Percentiles rank a stretch among this genome's conserved stretches.
Conservation (phyloP, 2,888 invertebrate species). For the Tachina fera region DNA sequence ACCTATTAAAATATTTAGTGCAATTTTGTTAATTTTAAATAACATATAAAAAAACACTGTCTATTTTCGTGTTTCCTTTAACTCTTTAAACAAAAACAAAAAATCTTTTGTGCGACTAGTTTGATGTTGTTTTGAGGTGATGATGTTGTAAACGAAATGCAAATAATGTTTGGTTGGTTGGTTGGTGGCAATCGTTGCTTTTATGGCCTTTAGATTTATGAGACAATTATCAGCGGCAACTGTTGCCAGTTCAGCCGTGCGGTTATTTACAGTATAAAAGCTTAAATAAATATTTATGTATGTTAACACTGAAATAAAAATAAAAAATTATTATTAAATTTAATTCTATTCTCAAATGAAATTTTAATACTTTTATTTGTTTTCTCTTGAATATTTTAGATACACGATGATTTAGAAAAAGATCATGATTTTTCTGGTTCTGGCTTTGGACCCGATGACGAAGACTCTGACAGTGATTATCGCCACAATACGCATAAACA, state of each 20-base stretch:
- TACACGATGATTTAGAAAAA: constrained; percentile 84
- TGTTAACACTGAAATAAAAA: constrained; percentile 28
- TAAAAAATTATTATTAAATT: neutral
- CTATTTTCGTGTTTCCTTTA: constrained; percentile 3
- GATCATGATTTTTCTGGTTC: constrained; percentile 93
- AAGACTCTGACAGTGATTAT: constrained; percentile 84
- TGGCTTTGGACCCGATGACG: constrained; percentile 93
- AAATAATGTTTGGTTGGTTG: constrained; percentile 24
- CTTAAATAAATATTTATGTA: constrained; percentile 41
- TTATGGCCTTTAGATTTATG: constrained; percentile 68
- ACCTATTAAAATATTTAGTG: neutral
- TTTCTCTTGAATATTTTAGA: constrained; percentile 76
- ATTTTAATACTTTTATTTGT: neutral
- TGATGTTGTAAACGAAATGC: constrained; percentile 26
- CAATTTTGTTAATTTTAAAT: neutral
- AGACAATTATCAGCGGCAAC: constrained; percentile 66
- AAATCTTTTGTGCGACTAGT: neutral
- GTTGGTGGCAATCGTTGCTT: constrained; percentile 56
- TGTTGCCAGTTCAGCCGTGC: constrained; percentile 54
- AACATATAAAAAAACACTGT: constrained; percentile 27
- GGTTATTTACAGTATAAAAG: constrained; percentile 47
- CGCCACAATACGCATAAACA: constrained; percentile 78
- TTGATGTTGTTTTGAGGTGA: constrained; percentile 32
- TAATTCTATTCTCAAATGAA: neutral
- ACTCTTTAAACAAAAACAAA: constrained; percentile 13